Base-by-base conservation (phyloP, 1,140 invertebrate species). In the Papilio machaon region DNA sequence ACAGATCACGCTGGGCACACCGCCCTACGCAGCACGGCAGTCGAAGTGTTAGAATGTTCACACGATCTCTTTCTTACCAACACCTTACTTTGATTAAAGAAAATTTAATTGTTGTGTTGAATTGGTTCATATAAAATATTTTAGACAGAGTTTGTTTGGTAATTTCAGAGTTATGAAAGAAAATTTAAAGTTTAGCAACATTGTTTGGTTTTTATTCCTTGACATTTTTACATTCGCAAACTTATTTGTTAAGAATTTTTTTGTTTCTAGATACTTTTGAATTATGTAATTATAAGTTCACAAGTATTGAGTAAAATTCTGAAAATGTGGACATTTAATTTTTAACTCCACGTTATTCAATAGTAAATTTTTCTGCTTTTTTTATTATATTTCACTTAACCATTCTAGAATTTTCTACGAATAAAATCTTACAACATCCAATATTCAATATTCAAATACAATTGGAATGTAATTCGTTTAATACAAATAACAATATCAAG, bases 381-480 rank as follows among this genome's bases (percentile, higher is more conserved):
- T 60, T 60, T 19, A 60, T 9, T 11, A 23, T 30, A 30, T 38
- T 38, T 35, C 0, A 35, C 38, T 38, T 70, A 35, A 7, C 15
- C 15, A 2, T 58, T 19, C 54, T 19, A 70, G 64, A 70, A 70
- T 30, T 9, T 30, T 70, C 30, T n/a, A 5, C 2, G 11, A 35
- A 17, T 9, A 1, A 47, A 35, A 13, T 73, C 46, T 47, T 9
- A 19, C 8, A 46, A 74, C 47, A 2, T 74, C 19, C 17, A 73
- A 46, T 73, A 73, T 43, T 15, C 67, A 43, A 86, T 84, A 82
- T 78, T 80, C 81, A 80, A 82, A 76, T 86, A 88, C 90, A 91
- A 92, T 91, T 89, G 85, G 89, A 86, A 85, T 86, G 78, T 85
- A 85, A 87, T 91, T 85, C 85, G 84, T 86, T 73, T 85, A 85